Conservation (phyloP, 2,888 invertebrate genomes). For the Diabrotica balteata region DNA sequence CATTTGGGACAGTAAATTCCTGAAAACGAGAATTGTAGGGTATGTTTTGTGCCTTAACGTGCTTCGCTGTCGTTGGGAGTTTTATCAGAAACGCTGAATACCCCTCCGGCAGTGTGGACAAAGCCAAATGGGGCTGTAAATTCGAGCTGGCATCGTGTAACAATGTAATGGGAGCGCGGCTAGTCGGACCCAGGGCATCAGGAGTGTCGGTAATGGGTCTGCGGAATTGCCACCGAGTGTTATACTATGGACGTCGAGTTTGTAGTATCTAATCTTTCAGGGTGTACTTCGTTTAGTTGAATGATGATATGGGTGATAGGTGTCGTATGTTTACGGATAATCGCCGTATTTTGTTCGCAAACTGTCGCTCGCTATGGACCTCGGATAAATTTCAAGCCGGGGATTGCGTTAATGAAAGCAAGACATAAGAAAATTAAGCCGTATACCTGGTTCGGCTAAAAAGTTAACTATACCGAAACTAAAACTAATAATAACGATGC, state of each 20-base stretch:
- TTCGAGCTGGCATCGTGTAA: slow-evolving; percentile 46
- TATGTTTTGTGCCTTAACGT: slow-evolving; percentile 41
- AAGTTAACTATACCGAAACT: too few relatives aligned
- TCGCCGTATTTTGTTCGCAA: background rate
- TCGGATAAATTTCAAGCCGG: too few relatives aligned
- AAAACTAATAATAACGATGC: too few relatives aligned
- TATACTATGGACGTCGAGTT: slow-evolving; percentile 39
- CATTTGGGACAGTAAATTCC: slow-evolving; percentile 40
- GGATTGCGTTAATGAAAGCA: too few relatives aligned
- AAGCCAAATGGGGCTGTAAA: slow-evolving; percentile 51
- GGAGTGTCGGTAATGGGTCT: slow-evolving; percentile 46
- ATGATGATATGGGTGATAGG: slow-evolving; percentile 7
- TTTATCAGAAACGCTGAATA: slow-evolving; percentile 45
- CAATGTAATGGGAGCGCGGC: slow-evolving; percentile 47
- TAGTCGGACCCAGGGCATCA: slow-evolving; percentile 47
- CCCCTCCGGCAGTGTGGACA: slow-evolving; percentile 46
- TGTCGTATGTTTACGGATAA: slow-evolving; percentile 5
- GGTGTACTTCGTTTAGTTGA: slow-evolving; percentile 16
- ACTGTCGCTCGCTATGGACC: background rate
- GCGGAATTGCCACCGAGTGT: slow-evolving; percentile 45
- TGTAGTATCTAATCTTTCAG: slow-evolving; percentile 43
- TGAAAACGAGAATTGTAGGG: slow-evolving; percentile 35
- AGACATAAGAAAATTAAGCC: too few relatives aligned
- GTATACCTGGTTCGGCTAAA: too few relatives aligned
- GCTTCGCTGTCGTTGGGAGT: slow-evolving; percentile 39